Evolutionary conservation across 1,140 invertebrate genomes (phyloP).

Genomic region (Drosophila funebris): DNA sequence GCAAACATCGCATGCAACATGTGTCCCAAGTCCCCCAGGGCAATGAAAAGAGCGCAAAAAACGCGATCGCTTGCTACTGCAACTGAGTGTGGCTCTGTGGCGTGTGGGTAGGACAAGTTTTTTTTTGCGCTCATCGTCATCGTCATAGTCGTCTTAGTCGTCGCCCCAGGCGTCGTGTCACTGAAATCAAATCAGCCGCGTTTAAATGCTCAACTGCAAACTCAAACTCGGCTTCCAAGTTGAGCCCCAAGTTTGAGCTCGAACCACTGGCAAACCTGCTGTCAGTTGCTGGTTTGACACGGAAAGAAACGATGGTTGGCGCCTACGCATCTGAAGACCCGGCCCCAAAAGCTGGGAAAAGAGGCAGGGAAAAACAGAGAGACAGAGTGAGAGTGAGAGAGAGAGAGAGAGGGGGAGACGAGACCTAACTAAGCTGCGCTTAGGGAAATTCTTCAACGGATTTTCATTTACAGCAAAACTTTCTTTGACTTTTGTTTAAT

Average conservation of each 20-base stretch:
- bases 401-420: slow-evolving; percentile 5
- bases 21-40: slow-evolving; percentile 53
- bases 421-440: slow-evolving; percentile 63
- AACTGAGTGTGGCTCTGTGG: slow-evolving; percentile 27
- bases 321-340: slow-evolving; percentile 66
- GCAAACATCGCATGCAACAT: slow-evolving; percentile 65
- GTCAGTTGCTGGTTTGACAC: slow-evolving; percentile 77
- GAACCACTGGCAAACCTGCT: slow-evolving; percentile 70
- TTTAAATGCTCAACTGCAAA: slow-evolving; percentile 78
- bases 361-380: not conserved
- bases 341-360: slow-evolving; percentile 26
- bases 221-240: slow-evolving; percentile 57
- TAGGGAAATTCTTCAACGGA: slow-evolving; percentile 77
- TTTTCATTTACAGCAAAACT: slow-evolving; percentile 73
- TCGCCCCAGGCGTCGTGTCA: slow-evolving; percentile 74
- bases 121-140: slow-evolving; percentile 42
- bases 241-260: slow-evolving; percentile 25
- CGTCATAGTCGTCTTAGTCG: slow-evolving; percentile 43
- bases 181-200: slow-evolving; percentile 79
- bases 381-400: slow-evolving; percentile 1
- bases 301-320: slow-evolving; percentile 70
- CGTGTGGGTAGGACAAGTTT: slow-evolving; percentile 56
- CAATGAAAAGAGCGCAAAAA: slow-evolving; percentile 54
- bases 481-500: slow-evolving; percentile 70
- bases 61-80: slow-evolving; percentile 34